Evolutionary conservation across 2,888 invertebrate genomes (phyloP), one percentile per base, ranked within the genome.

Genomic region (Molorchus minor): DNA sequence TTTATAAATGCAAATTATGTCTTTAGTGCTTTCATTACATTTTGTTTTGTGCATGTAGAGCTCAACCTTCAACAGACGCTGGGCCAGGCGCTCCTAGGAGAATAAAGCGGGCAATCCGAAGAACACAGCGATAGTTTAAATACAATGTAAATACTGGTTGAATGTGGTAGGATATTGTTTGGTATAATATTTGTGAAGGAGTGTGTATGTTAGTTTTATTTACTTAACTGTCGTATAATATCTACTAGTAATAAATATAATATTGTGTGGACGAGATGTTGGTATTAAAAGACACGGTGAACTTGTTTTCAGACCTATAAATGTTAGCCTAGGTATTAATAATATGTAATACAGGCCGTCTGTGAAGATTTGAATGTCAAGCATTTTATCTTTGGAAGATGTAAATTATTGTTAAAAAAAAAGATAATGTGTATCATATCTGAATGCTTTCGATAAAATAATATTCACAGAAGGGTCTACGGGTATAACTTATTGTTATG

Each of bases 61-160:
- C 74, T 44, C 72, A 69, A 51, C 70, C 74, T 1, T 33, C 70
- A 25, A 62, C 72, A 49, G 69, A 71, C 33, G 67, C 68, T 1
- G 57, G 62, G 38, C 47, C 67, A 20, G 54, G 68, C 30, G 71
- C 75, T 4, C 74, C 66, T 62, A 75, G 82, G 56, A 83, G 80
- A 73, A 80, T 83, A 58, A 82, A 81, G 69, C 82, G 79, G 71
- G 84, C 84, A 53, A 73, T 82, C 12, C 76, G 84, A 67, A 77
- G 83, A 72, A 78, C 80, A 65, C 77, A 75, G 41, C 79, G 76
- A 77, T 76, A 77, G 76, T 75, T 69, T 56, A 49, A 49, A 40
- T 35, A 30, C 33, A 29, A 20, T 65, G 65, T 65, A 63, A 63
- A 65, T 65, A 65, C 13, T 38, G 38, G n/a, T n/a, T 38, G 49